Evolutionary conservation across 2,888 invertebrate species (phyloP).

Genomic region (Lasius platythorax): DNA sequence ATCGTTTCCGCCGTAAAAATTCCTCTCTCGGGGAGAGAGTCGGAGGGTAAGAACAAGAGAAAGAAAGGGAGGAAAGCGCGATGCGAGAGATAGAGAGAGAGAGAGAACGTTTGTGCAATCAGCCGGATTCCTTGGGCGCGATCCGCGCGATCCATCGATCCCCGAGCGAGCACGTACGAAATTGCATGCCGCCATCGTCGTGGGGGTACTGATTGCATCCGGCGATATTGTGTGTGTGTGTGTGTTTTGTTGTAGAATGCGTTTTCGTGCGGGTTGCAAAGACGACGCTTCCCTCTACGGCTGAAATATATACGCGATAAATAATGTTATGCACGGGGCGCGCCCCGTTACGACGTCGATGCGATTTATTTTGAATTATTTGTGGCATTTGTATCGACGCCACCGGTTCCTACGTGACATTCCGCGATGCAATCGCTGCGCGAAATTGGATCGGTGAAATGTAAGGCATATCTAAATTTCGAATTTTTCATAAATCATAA

Average conservation of each 20-base stretch:
- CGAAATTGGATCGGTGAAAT: slow-evolving; percentile 31
- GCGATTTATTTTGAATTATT: slow-evolving; percentile 49
- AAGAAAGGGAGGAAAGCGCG: not conserved
- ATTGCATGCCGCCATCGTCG: slow-evolving; percentile 65
- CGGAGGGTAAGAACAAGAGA: not conserved
- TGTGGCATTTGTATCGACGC: slow-evolving; percentile 28
- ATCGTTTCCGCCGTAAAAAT: slow-evolving; percentile 49
- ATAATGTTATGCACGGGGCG: slow-evolving; percentile 51
- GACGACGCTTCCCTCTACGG: not conserved
- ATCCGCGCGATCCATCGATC: slow-evolving; percentile 58
- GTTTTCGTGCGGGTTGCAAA: slow-evolving; percentile 35
- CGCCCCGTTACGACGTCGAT: not conserved
- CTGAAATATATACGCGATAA: slow-evolving; percentile 36
- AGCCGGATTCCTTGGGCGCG: slow-evolving; percentile 50
- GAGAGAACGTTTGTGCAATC: slow-evolving; percentile 41
- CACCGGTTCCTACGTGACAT: slow-evolving; percentile 22
- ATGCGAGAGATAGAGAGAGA: not conserved
- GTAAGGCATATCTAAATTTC: not conserved
- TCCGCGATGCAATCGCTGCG: slow-evolving; percentile 15
- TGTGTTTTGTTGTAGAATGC: slow-evolving; percentile 52
- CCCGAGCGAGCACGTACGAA: slow-evolving; percentile 67
- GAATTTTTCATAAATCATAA: not conserved
- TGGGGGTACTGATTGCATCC: slow-evolving; percentile 61
- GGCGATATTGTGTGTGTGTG: slow-evolving; percentile 57
- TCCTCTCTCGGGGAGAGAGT: slow-evolving; percentile 2